A percentile compares a stretch with the other conserved stretches of the same genome.
These are phyloP conservation scores for Linhomoeus sp. DNA, from an alignment of 2,888 invertebrate species.

Conservation along the genomic window DNA sequence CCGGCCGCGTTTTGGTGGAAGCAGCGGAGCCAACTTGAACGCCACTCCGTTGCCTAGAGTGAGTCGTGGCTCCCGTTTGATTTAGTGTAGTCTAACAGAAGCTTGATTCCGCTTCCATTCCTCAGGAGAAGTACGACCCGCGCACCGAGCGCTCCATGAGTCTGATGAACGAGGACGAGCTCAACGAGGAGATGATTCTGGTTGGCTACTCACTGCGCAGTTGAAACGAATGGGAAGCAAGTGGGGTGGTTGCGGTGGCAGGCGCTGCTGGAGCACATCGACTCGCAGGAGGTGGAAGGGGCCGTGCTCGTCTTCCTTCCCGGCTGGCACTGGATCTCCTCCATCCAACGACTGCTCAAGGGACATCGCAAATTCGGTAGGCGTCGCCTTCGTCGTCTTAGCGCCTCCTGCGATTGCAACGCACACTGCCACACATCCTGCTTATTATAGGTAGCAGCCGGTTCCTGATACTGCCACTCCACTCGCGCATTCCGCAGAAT, in stretches of 20 bases:
- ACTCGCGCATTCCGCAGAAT: conserved; percentile 83
- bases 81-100: too few species aligned
- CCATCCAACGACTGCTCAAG: conserved; percentile 62
- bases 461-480: conserved; percentile 71
- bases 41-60: too few species aligned
- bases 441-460: conserved; percentile 29
- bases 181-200: conserved; percentile 79
- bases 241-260: too few species aligned
- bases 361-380: conserved; percentile 50
- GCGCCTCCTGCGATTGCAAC: too few species aligned
- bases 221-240: too few species aligned
- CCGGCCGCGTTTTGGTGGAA: too few species aligned
- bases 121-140: conserved; percentile 16
- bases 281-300: conserved; percentile 40
- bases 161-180: conserved; percentile 64
- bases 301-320: conserved; percentile 80
- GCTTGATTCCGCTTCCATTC: too few species aligned
- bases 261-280: conserved; percentile 41
- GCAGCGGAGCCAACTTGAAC: too few species aligned
- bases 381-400: too few species aligned
- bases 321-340: conserved; percentile 91
- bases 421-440: too few species aligned
- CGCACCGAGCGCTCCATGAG: conserved; percentile 41
- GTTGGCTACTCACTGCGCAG: conserved; percentile 16
- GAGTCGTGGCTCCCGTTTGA: too few species aligned